A percentile compares a stretch with the other conserved stretches of the same genome.
Conservation (phyloP, 2,113 vertebrate species). For the Channa maculata region DNA sequence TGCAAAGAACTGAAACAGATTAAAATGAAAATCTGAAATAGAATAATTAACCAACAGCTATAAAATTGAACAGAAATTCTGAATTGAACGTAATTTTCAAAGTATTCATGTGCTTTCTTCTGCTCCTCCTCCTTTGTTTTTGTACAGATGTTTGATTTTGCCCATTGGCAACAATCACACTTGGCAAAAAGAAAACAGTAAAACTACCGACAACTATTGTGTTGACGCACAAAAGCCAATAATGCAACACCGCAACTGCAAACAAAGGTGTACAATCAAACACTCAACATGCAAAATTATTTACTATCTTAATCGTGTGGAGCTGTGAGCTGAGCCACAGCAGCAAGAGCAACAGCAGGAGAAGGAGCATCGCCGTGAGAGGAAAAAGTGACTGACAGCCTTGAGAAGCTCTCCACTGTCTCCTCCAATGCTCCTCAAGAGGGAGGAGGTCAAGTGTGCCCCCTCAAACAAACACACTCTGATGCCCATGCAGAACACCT, state of each 20-base stretch:
- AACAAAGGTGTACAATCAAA: conserved; percentile 41
- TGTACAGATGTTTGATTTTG: not conserved
- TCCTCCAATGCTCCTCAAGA: conserved; percentile 78
- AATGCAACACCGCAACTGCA: not conserved
- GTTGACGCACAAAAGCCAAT: not conserved
- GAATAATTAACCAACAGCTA: not conserved
- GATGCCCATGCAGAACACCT: conserved; percentile 83
- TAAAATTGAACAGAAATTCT: not conserved
- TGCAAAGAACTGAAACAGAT: not conserved
- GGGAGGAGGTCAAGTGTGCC: conserved; percentile 83
- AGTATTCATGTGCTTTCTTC: not conserved
- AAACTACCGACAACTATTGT: not conserved
- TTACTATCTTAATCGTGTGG: conserved; percentile 7
- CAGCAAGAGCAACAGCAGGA: not conserved
- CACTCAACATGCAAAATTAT: conserved; percentile 16
- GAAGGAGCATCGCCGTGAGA: conserved; percentile 8
- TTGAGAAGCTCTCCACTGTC: conserved; percentile 80
- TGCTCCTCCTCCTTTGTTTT: not conserved
- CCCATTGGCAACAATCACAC: not conserved
- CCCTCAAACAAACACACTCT: conserved; percentile 79
- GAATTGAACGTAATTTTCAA: not conserved
- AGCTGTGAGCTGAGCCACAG: conserved; percentile 27
- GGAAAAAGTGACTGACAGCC: conserved; percentile 72
- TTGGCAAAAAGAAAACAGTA: not conserved
- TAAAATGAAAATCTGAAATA: not conserved